Conservation (phyloP, 2,888 invertebrate species). For the Ecliptopera silaceata region DNA sequence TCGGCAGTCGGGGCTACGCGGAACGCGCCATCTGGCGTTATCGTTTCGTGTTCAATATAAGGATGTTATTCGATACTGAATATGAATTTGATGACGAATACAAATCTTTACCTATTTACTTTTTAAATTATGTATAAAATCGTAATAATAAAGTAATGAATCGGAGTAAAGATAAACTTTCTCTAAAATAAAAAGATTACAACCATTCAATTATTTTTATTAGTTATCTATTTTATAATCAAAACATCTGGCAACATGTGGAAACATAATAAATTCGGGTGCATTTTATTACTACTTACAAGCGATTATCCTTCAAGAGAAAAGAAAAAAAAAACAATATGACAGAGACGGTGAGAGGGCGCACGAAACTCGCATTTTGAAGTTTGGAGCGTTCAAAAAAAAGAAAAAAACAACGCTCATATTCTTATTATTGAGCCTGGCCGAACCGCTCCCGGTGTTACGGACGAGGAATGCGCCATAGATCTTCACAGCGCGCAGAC, state of each 20-base stretch:
- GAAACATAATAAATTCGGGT: constrained; percentile 61
- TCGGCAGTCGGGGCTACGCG: constrained; percentile 13
- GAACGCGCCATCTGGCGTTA: constrained; percentile 30
- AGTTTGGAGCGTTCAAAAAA: too few relatives aligned
- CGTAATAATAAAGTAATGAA: background rate
- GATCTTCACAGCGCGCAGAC: constrained; percentile 58
- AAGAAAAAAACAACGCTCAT: too few relatives aligned
- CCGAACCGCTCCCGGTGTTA: constrained; percentile 82
- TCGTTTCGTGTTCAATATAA: constrained; percentile 12
- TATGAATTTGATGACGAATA: background rate
- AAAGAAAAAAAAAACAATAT: constrained; percentile 59
- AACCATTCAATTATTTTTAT: too few relatives aligned
- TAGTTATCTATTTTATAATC: constrained; percentile 1
- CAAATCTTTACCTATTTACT: background rate
- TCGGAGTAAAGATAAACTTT: background rate
- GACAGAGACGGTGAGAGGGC: constrained; percentile 62
- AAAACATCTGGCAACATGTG: constrained; percentile 44
- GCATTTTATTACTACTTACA: constrained; percentile 64
- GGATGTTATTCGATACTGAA: background rate
- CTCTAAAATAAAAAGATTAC: too few relatives aligned
- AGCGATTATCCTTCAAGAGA: constrained; percentile 69
- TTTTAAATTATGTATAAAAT: too few relatives aligned
- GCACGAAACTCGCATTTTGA: constrained; percentile 70
- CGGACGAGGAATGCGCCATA: constrained; percentile 77
- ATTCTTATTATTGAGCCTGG: constrained; percentile 79